Evolutionary conservation across 2,113 vertebrate genomes (phyloP), one percentile per base, ranked within the genome.

Genomic region (Rostratula benghalensis): DNA sequence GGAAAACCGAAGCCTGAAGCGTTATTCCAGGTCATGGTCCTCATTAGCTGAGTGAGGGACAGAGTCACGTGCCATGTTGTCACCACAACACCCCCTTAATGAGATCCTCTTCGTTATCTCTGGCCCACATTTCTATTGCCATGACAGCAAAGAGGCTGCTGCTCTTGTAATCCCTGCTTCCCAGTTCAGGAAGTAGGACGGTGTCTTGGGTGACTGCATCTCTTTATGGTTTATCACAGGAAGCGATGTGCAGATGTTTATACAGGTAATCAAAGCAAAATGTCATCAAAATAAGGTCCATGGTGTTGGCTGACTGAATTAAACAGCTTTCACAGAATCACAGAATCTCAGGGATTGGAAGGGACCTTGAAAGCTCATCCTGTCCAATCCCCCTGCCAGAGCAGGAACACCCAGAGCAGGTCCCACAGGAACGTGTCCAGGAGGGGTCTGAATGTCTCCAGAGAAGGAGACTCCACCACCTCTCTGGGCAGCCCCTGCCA

Each of bases 141-240:
- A 78, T 63, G 85, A 67, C 96, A 97, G 95, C 92, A 94, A 78
- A 93, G 95, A 43, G 83, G 87, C 48, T 56, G 87, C 48, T 56
- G 70, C 27, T 25, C 76, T 50, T 27, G 33, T 85, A 95, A 94
- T 94, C 91, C 79, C 14, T 0, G 13, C 30, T 57, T 76, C 86
- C 71, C 48, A 24, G 3, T 13, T 6, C n/a, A 59, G 63, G 45
- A 45, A 73, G 50, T 2, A 16, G 81, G 87, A 54, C 1, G 0
- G 22, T 22, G 31, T 54, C 37, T 64, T 54, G 25, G 7, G 35
- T n/a, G 63, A 46, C 16, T 81, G 73, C 39, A 9, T 13, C 43
- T 27, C 54, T 17, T 53, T 50, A 18, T 8, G 20, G 19, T 53
- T 50, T 37, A 39, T 28, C 75, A 35, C 21, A 33, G 75, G 60